Percentiles rank a stretch among this genome's conserved stretches.
These are phyloP conservation scores for Loripinus fragilis DNA, from an alignment of 2,888 invertebrate species.

Conservation along the genomic window DNA sequence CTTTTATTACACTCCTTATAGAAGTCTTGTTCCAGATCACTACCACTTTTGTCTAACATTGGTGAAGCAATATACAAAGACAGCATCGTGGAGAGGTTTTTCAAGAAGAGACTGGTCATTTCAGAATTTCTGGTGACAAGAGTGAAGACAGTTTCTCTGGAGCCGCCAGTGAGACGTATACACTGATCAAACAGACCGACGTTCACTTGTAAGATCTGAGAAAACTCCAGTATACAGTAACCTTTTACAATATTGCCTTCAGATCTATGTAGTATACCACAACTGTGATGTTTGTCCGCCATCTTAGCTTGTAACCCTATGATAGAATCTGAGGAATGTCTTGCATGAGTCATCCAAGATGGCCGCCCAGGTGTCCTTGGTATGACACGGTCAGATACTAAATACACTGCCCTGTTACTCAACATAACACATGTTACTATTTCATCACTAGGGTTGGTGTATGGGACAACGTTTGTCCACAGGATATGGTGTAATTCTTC, in stretches of 20 bases:
- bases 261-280: slow-evolving; percentile 67
- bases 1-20: slow-evolving; percentile 73
- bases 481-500: slow-evolving; percentile 79
- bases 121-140: slow-evolving; percentile 74
- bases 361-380: slow-evolving; percentile 64
- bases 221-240: slow-evolving; percentile 72
- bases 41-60: slow-evolving; percentile 70
- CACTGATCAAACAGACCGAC: slow-evolving; percentile 82
- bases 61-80: slow-evolving; percentile 71
- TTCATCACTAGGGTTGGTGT: slow-evolving; percentile 74
- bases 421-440: slow-evolving; percentile 78
- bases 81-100: slow-evolving; percentile 73
- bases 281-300: slow-evolving; percentile 62
- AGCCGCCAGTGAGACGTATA: slow-evolving; percentile 77
- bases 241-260: slow-evolving; percentile 68
- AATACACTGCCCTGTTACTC: slow-evolving; percentile 79
- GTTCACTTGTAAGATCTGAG: slow-evolving; percentile 77
- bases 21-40: slow-evolving; percentile 79
- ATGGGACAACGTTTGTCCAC: slow-evolving; percentile 79
- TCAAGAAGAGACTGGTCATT: slow-evolving; percentile 72
- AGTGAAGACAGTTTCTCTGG: slow-evolving; percentile 73
- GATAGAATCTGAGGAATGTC: slow-evolving; percentile 79
- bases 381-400: slow-evolving; percentile 74
- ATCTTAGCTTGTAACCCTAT: slow-evolving; percentile 63
- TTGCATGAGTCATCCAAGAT: slow-evolving; percentile 77